A percentile compares a stretch with the other conserved stretches of the same genome.
phyloP scores from a whole-genome alignment of 2,888 invertebrate species.

The Dysmachus trigonus region DNA sequence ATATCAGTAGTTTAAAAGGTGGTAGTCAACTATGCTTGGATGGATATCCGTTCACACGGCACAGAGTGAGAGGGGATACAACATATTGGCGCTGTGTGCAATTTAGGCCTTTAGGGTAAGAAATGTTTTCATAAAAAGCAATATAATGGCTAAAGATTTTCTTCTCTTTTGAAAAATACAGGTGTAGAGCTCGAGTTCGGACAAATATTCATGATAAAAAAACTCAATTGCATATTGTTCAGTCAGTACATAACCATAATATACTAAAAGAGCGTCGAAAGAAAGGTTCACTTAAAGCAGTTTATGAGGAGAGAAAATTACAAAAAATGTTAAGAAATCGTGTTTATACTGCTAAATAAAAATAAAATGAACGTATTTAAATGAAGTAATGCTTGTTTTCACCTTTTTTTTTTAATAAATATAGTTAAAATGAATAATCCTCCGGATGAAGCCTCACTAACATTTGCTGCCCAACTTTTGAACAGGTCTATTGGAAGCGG shows the following conservation, averaged over 20 bases:
- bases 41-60: slow-evolving; percentile 59
- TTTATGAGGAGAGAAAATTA: slow-evolving; percentile 54
- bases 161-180: slow-evolving; percentile 47
- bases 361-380: background rate
- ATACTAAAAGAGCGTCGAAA: slow-evolving; percentile 56
- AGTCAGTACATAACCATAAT: slow-evolving; percentile 57
- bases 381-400: background rate
- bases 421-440: background rate
- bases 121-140: background rate
- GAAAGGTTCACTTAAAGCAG: slow-evolving; percentile 57
- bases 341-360: background rate
- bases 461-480: background rate
- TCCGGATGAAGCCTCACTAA: background rate
- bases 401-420: too few relatives aligned
- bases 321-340: slow-evolving; percentile 44
- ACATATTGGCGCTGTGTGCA: slow-evolving; percentile 61
- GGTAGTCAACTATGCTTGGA: slow-evolving; percentile 57
- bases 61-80: slow-evolving; percentile 57
- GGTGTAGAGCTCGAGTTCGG: slow-evolving; percentile 57
- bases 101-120: slow-evolving; percentile 57
- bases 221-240: slow-evolving; percentile 55
- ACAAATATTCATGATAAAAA: slow-evolving; percentile 55
- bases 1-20: slow-evolving; percentile 57
- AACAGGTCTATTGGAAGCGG: background rate
- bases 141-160: background rate